Conservation (phyloP, 1,140 invertebrate genomes). For the Magallana ariakensis region DNA sequence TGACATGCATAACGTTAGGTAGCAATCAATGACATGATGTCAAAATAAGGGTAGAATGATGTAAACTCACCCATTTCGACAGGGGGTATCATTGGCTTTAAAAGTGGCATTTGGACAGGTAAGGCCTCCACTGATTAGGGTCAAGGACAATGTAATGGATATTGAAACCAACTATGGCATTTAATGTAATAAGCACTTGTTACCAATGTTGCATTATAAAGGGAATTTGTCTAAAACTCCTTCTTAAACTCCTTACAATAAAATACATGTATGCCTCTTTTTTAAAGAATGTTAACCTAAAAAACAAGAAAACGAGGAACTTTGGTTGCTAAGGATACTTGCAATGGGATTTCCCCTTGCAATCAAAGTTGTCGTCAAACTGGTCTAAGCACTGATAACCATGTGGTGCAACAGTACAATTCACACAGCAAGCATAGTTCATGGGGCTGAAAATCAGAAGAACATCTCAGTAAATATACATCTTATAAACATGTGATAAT, state of each 20-base stretch:
- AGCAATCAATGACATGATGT: no score
- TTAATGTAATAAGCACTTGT: no score
- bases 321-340: conserved; percentile 43
- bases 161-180: no score
- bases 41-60: no score
- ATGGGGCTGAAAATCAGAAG: conserved; percentile 40
- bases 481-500: no score
- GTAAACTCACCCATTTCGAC: conserved; percentile 6
- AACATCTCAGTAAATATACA: background rate
- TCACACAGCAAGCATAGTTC: conserved; percentile 48
- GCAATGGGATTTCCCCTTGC: conserved; percentile 31
- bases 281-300: no score
- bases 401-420: conserved; percentile 42
- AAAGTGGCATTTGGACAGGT: background rate
- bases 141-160: background rate
- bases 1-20: no score
- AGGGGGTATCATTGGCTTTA: background rate
- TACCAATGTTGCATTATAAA: no score
- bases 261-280: no score
- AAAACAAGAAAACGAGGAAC: no score
- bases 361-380: conserved; percentile 41
- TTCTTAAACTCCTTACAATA: no score
- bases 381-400: background rate
- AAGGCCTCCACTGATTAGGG: background rate
- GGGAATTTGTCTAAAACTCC: no score